Evolutionary conservation across 1,140 invertebrate genomes (phyloP).

Genomic region (Pseudomyrmex pallidus): DNA sequence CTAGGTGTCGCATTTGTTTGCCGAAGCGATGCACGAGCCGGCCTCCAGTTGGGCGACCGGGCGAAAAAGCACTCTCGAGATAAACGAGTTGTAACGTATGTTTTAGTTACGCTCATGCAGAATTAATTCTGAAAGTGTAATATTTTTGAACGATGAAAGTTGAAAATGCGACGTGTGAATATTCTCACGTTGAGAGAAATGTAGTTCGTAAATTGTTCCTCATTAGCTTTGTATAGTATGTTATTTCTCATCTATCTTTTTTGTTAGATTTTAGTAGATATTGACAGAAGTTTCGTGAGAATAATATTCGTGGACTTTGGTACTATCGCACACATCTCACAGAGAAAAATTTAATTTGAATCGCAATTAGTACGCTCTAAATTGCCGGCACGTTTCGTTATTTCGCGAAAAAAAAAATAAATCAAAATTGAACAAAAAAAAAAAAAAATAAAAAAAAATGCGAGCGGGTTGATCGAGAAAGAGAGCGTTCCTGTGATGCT

Average conservation of each 20-base stretch:
- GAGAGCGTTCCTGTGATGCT: constrained; percentile 12
- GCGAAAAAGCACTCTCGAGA: neutral
- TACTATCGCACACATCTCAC: neutral
- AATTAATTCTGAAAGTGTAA: no score
- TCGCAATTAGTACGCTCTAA: neutral
- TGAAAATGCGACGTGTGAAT: no score
- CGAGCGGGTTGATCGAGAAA: neutral
- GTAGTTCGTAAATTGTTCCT: neutral
- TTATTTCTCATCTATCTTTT: constrained; percentile 9
- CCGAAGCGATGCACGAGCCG: constrained; percentile 70
- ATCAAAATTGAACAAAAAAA: no score
- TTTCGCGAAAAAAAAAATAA: no score
- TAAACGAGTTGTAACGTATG: no score
- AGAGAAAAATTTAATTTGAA: constrained; percentile 3
- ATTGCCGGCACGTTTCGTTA: constrained; percentile 18
- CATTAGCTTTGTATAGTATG: neutral
- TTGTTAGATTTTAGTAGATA: neutral
- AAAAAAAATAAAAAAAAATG: no score
- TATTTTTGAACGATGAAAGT: no score
- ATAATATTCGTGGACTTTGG: neutral
- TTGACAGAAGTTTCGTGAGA: no score
- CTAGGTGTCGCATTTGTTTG: constrained; percentile 76
- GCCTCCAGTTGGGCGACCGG: constrained; percentile 55
- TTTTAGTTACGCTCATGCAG: neutral
- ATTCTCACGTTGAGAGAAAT: no score